phyloP scores from a whole-genome alignment of 1,140 invertebrate species.

The Drosophila nigromelanica region DNA sequence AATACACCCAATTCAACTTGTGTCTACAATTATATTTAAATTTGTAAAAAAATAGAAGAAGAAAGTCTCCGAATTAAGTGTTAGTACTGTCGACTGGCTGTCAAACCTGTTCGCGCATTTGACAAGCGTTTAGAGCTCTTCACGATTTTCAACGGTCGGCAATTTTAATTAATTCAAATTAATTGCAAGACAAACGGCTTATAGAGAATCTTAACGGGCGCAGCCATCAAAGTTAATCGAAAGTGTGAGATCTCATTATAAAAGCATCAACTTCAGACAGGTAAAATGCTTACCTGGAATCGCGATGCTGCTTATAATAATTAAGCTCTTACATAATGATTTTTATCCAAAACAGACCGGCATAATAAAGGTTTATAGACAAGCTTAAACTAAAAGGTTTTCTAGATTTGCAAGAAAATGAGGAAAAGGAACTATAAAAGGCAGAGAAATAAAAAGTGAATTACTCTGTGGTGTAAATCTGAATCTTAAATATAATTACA shows the following conservation, averaged over 20 bases:
- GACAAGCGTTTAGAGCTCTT: slow-evolving; percentile 11
- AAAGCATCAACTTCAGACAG: background rate
- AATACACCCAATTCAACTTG: no score
- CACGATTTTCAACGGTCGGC: slow-evolving; percentile 10
- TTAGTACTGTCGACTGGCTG: background rate
- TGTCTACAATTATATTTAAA: background rate
- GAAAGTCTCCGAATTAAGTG: background rate
- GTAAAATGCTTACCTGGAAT: slow-evolving; percentile 2
- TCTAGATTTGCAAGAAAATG: background rate
- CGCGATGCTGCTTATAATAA: background rate
- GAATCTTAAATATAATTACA: no score
- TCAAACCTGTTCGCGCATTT: slow-evolving; percentile 27
- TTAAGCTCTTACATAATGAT: background rate
- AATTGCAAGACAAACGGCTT: slow-evolving; percentile 11
- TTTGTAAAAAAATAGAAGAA: background rate
- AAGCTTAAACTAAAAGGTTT: background rate
- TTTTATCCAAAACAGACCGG: background rate
- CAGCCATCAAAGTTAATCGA: slow-evolving; percentile 11
- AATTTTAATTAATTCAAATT: slow-evolving; percentile 37
- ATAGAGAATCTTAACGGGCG: slow-evolving; percentile 6
- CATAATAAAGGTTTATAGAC: background rate
- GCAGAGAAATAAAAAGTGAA: no score
- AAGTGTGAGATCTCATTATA: slow-evolving; percentile 23
- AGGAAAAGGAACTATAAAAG: background rate
- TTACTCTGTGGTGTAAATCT: no score